Base-by-base conservation (phyloP, 1,140 invertebrate species). In the Hermetia illucens region DNA sequence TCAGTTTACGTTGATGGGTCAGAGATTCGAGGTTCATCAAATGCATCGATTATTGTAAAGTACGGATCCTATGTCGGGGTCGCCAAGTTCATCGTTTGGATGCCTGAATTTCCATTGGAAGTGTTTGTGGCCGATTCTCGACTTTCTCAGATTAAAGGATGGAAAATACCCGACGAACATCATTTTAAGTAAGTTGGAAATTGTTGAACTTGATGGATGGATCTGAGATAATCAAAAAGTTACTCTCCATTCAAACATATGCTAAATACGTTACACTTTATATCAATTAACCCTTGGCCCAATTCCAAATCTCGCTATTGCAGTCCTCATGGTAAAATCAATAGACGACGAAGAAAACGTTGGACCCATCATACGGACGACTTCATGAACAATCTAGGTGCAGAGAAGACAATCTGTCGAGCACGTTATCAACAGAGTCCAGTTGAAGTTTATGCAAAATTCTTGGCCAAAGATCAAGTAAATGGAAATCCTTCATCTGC, bases 1-100 rank as follows among this genome's bases (percentile, higher is more conserved):
- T 90, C 86, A 4, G 88, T 97, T 3, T 97, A 95, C 63, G 79
- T 97, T 5, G 92, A 97, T 62, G 93, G 93, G 0, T 91, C 89
- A 12, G 93, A 98, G 66, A 86, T 90, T 24, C 72, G 89, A 1
- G 92, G 92, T 4, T 92, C 89, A 1, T 85, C 87, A 10, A 96
- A 96, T 60, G 91, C 91, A 2, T 89, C 87, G 1, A 79, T 97
- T 12, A 73, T 92, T 8, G 88, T 94, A 5, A 91, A 91, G 61
- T 96, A 94, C 55, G 90, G 88, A 5, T 85, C 85, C 0, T 88
- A 91, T 53, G 85, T 81, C 5, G 86, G 89, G 5, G 58, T 86
- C 27, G 83, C 89, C 1, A 71, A 78, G 42, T 90, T 97, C 56
- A 86, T 82, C 6, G 90, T 97, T 0, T 98, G 93, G 93, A 92